Evolutionary conservation across 2,797 vertebrate genomes (phyloP).

Genomic region (Xiphophorus birchmanni): DNA sequence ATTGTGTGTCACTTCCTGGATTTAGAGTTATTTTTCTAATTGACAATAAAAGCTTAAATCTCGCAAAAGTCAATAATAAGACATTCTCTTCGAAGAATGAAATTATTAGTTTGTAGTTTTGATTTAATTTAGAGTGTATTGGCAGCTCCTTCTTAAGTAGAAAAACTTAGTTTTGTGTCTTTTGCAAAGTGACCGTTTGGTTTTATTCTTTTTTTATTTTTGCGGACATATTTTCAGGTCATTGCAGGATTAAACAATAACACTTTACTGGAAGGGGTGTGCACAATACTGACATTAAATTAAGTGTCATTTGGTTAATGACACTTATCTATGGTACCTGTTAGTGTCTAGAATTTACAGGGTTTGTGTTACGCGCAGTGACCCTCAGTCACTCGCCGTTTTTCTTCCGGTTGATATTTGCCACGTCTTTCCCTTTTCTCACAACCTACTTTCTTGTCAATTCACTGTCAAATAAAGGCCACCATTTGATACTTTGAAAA

Average conservation of each 20-base stretch:
- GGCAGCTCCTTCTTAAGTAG: neutral
- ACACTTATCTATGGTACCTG: too few species aligned
- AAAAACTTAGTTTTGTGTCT: neutral
- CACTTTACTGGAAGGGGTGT: too few species aligned
- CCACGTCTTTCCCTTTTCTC: too few species aligned
- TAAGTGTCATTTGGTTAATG: too few species aligned
- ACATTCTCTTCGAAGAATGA: conserved; percentile 10
- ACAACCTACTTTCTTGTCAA: too few species aligned
- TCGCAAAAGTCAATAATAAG: neutral
- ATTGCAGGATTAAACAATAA: neutral
- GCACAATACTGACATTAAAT: too few species aligned
- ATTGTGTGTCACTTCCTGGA: conserved; percentile 14
- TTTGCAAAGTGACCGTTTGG: neutral
- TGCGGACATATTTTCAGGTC: neutral
- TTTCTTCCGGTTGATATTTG: too few species aligned
- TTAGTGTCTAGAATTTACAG: too few species aligned
- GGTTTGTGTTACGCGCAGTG: too few species aligned
- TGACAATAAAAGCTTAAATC: conserved; percentile 8
- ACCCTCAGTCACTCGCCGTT: too few species aligned
- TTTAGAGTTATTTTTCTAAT: conserved; percentile 13
- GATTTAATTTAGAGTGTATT: neutral
- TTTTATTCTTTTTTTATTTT: neutral
- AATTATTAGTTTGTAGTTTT: conserved; percentile 3
- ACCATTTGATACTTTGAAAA: too few species aligned
- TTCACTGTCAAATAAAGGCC: too few species aligned